A percentile compares a stretch with the other conserved stretches of the same genome.
phyloP scores from a whole-genome alignment of 2,113 vertebrate genomes.

The Paramisgurnus dabryanus region DNA sequence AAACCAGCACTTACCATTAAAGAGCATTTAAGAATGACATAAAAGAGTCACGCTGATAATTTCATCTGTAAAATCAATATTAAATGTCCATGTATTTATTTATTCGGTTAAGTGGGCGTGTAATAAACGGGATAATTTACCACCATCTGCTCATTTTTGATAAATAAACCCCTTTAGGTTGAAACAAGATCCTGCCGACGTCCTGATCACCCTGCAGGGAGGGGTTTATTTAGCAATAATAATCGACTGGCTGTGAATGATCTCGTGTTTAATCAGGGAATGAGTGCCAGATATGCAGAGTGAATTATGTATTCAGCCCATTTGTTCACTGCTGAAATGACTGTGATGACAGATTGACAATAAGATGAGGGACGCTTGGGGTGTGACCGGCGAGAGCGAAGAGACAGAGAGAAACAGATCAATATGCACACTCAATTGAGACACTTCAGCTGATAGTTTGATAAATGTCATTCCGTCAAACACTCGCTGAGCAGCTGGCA shows the following conservation, averaged over 20 bases:
- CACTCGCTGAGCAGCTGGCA: not conserved
- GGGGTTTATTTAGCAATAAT: too few relatives aligned
- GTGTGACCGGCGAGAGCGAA: not conserved
- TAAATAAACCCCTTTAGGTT: too few relatives aligned
- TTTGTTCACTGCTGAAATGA: slow-evolving; percentile 26
- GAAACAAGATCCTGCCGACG: not conserved
- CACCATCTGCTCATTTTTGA: too few relatives aligned
- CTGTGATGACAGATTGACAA: slow-evolving; percentile 26
- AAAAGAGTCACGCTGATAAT: too few relatives aligned
- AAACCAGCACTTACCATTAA: too few relatives aligned
- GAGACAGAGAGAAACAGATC: slow-evolving; percentile 5
- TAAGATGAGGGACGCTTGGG: not conserved
- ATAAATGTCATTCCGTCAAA: slow-evolving; percentile 26
- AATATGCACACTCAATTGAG: slow-evolving; percentile 35
- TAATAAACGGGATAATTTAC: too few relatives aligned
- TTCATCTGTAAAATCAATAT: too few relatives aligned
- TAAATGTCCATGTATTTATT: too few relatives aligned
- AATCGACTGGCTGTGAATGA: too few relatives aligned
- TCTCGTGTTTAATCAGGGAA: not conserved
- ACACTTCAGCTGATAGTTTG: slow-evolving; percentile 31
- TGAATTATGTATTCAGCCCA: slow-evolving; percentile 3
- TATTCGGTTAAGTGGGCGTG: too few relatives aligned
- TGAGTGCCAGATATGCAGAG: not conserved
- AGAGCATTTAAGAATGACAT: too few relatives aligned
- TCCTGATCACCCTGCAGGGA: not conserved